Conservation (phyloP, 1,140 invertebrate species). For the Drosophila sechellia region DNA sequence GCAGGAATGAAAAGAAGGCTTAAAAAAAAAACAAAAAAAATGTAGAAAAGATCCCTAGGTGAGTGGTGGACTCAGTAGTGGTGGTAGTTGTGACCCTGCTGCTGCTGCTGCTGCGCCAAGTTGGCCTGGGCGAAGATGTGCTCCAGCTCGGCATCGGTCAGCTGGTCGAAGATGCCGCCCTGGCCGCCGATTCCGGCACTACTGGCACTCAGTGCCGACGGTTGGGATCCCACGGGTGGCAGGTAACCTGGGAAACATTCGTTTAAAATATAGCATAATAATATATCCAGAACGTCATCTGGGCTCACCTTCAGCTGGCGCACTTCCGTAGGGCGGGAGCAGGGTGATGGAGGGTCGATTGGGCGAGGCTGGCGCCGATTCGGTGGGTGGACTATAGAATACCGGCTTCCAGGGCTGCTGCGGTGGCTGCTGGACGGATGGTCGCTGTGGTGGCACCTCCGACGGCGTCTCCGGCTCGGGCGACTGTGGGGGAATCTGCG, state of each 20-base stretch:
- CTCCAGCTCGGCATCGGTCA: constrained; percentile 75
- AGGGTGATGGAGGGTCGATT: constrained; percentile 70
- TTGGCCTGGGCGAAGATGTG: constrained; percentile 79
- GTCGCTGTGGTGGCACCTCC: constrained; percentile 21
- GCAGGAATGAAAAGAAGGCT: constrained; percentile 4
- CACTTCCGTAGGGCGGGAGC: constrained; percentile 71
- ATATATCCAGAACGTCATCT: not conserved
- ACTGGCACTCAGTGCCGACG: constrained; percentile 31
- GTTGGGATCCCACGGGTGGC: constrained; percentile 52
- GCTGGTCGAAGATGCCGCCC: constrained; percentile 70
- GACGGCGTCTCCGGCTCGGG: constrained; percentile 42
- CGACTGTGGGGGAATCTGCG: constrained; percentile 69
- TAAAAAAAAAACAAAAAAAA: constrained; percentile 43
- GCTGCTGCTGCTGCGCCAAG: constrained; percentile 45
- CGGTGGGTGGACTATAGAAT: constrained; percentile 60
- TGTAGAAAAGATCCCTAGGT: constrained; percentile 11
- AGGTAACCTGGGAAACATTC: constrained; percentile 60
- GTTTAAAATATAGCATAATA: too few relatives aligned
- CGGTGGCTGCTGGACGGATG: constrained; percentile 25
- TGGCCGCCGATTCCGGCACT: constrained; percentile 33
- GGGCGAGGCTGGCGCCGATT: constrained; percentile 38
- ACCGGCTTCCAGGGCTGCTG: constrained; percentile 76
- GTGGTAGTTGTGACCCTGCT: constrained; percentile 36
- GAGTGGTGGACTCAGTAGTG: constrained; percentile 44
- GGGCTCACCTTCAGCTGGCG: constrained; percentile 68